phyloP scores from a whole-genome alignment of 1,140 invertebrate genomes.

The Drosophila arizonae region DNA sequence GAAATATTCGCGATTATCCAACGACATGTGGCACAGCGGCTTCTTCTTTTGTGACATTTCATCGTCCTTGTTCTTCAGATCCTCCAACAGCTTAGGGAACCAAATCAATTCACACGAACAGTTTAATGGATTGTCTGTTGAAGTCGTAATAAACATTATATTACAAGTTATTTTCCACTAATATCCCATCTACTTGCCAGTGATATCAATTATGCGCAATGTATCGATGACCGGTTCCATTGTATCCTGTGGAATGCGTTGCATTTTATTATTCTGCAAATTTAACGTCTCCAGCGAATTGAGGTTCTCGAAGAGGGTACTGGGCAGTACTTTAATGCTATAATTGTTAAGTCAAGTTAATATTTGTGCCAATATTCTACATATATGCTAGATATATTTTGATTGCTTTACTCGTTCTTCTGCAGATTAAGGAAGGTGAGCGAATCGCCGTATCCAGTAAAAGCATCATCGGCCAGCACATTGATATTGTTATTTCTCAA shows the following conservation, averaged over 20 bases:
- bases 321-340: slow-evolving; percentile 90
- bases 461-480: slow-evolving; percentile 91
- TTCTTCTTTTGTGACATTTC: slow-evolving; percentile 93
- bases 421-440: slow-evolving; percentile 95
- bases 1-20: slow-evolving; percentile 90
- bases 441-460: slow-evolving; percentile 94
- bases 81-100: slow-evolving; percentile 91
- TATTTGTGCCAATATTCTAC: no score
- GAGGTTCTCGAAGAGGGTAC: slow-evolving; percentile 91
- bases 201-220: slow-evolving; percentile 91
- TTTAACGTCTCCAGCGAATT: slow-evolving; percentile 94
- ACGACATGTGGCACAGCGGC: slow-evolving; percentile 89
- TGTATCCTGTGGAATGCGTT: slow-evolving; percentile 92
- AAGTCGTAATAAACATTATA: slow-evolving; percentile 1
- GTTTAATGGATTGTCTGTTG: slow-evolving; percentile 92
- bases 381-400: not conserved
- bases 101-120: slow-evolving; percentile 94
- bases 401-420: slow-evolving; percentile 91
- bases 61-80: slow-evolving; percentile 89
- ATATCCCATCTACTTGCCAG: slow-evolving; percentile 86
- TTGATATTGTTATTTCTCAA: slow-evolving; percentile 94
- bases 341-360: slow-evolving; percentile 38
- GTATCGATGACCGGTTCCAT: slow-evolving; percentile 94
- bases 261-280: slow-evolving; percentile 93
- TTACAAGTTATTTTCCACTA: not conserved